phyloP scores from a whole-genome alignment of 2,888 invertebrate genomes.

The Shargacucullia verbasci region DNA sequence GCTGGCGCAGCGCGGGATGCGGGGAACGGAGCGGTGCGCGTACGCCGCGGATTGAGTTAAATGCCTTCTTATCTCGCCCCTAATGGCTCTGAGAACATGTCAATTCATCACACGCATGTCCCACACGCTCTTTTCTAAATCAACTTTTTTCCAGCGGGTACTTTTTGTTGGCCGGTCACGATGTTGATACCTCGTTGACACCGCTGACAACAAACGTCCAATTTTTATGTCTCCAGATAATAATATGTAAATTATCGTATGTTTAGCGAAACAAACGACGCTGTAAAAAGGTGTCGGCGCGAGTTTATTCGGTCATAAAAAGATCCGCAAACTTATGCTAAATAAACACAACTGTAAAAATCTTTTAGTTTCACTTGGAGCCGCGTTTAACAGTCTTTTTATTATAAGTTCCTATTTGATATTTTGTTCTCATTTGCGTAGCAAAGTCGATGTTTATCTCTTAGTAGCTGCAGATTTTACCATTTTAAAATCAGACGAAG shows the following conservation, averaged over 20 bases:
- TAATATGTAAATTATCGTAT: slow-evolving; percentile 69
- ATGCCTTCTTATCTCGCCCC: slow-evolving; percentile 84
- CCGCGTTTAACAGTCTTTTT: slow-evolving; percentile 32
- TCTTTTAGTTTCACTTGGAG: slow-evolving; percentile 56
- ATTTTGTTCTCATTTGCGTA: slow-evolving; percentile 34
- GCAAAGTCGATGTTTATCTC: slow-evolving; percentile 40
- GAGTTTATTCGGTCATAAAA: slow-evolving; percentile 60
- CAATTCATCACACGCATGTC: slow-evolving; percentile 85
- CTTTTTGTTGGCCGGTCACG: slow-evolving; percentile 57
- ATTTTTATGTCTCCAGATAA: slow-evolving; percentile 68
- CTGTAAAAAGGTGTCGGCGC: slow-evolving; percentile 62
- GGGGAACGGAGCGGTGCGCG: slow-evolving; percentile 55
- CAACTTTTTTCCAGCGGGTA: slow-evolving; percentile 61
- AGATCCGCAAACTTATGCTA: slow-evolving; percentile 58
- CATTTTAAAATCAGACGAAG: slow-evolving; percentile 35
- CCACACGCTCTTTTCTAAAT: slow-evolving; percentile 71
- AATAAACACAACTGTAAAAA: slow-evolving; percentile 55
- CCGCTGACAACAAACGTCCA: slow-evolving; percentile 54
- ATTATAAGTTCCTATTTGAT: slow-evolving; percentile 49
- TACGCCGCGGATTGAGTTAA: slow-evolving; percentile 83
- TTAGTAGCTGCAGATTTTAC: slow-evolving; percentile 30
- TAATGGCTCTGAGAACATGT: slow-evolving; percentile 86
- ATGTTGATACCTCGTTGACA: slow-evolving; percentile 66
- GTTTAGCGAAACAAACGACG: slow-evolving; percentile 69
- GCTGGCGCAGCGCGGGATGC: slow-evolving; percentile 36